A percentile compares a stretch with the other conserved stretches of the same genome.
phyloP scores from a whole-genome alignment of 1,140 invertebrate species.

The Triops cancriformis region DNA sequence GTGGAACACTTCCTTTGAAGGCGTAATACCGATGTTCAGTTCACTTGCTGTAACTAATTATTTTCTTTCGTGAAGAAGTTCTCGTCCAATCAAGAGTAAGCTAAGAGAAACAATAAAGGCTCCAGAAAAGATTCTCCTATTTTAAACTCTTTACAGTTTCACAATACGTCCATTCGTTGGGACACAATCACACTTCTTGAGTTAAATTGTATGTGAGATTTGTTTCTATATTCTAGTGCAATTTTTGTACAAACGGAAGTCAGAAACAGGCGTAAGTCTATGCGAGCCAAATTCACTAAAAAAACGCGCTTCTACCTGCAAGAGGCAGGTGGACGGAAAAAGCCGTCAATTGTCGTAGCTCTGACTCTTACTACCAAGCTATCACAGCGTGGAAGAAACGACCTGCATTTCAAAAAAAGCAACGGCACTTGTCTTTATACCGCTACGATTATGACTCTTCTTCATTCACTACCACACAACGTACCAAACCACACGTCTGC shows the following conservation, averaged over 20 bases:
- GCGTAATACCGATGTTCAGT: not conserved
- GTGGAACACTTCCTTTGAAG: not conserved
- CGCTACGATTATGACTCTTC: not conserved
- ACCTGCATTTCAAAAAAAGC: not conserved
- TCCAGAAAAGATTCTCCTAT: no score
- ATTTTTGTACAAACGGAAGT: no score
- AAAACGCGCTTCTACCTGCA: not conserved
- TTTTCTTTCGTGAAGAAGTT: not conserved
- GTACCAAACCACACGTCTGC: not conserved
- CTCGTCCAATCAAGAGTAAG: no score
- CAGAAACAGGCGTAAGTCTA: not conserved
- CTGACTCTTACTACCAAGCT: not conserved
- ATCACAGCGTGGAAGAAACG: not conserved
- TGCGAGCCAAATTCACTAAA: not conserved
- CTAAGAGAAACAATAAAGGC: no score
- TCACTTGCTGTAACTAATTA: not conserved
- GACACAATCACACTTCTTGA: no score
- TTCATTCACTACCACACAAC: not conserved
- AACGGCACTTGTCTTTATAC: not conserved
- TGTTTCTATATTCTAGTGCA: no score
- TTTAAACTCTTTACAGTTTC: no score
- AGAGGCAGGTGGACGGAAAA: not conserved
- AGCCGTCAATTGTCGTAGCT: not conserved
- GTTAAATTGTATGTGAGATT: no score
- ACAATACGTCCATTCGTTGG: no score